These are phyloP conservation scores for Nasonovia ribisnigri DNA, from an alignment of 2,888 invertebrate species.

Conservation along the genomic window DNA sequence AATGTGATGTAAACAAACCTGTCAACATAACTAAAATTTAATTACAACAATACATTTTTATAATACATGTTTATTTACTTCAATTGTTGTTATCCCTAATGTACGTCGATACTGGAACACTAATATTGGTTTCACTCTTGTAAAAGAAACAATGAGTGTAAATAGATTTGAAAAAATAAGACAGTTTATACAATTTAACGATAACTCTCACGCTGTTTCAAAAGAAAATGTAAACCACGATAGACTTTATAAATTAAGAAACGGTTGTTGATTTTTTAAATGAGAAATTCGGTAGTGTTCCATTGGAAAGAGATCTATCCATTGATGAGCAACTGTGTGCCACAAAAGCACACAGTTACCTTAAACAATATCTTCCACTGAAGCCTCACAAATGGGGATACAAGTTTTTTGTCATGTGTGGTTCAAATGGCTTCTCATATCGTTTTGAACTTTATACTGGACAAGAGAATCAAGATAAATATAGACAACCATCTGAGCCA, in stretches of 20 bases:
- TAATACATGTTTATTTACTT: too few species aligned
- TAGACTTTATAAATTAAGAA: too few species aligned
- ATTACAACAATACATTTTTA: too few species aligned
- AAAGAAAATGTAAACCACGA: too few species aligned
- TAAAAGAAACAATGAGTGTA: not conserved
- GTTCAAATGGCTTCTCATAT: conserved; percentile 1
- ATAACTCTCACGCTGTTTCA: too few species aligned
- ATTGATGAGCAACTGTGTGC: conserved; percentile 56
- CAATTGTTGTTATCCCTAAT: too few species aligned
- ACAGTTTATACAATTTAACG: conserved; percentile 28
- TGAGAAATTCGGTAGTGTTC: too few species aligned
- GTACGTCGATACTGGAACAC: not conserved
- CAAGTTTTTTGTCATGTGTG: conserved; percentile 49
- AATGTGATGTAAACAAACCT: too few species aligned
- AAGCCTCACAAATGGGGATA: conserved; percentile 53
- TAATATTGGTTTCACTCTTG: too few species aligned
- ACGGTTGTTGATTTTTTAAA: too few species aligned
- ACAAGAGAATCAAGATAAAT: conserved; percentile 5
- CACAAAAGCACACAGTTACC: not conserved
- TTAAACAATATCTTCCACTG: conserved; percentile 33
- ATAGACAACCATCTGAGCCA: not conserved
- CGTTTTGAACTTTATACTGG: conserved; percentile 48
- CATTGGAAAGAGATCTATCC: not conserved
- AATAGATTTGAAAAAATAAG: conserved; percentile 12
- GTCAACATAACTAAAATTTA: too few species aligned